Evolutionary conservation across 1,140 invertebrate species (phyloP), one percentile per base, ranked within the genome.

Genomic region (Halesus radiatus): DNA sequence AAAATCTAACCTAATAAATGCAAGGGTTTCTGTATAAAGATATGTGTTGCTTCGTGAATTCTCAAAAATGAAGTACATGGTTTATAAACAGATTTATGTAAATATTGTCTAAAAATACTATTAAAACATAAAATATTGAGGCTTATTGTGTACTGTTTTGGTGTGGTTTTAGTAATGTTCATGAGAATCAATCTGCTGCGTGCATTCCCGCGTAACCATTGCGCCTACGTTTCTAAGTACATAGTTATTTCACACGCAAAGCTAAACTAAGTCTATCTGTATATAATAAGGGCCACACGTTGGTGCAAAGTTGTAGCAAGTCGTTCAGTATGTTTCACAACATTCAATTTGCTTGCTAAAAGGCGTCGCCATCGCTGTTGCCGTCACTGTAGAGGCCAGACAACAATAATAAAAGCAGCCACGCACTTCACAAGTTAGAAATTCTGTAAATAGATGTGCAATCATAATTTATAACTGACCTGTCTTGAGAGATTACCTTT

Each of bases 201-300:
- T 45, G 10, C 37, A 45, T 45, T 45, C 37, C 37, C 37, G 56
- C 18, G 7, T n/a, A 10, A n/a, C 18, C 56, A 23, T 20, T 20
- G 23, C 23, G 56, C 18, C 23, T 20, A 23, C 8, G 18, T 23
- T 58, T 20, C 56, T 20, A 23, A 20, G 8, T 58, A 20, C 18
- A 58, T 58, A 58, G 18, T 58, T 58, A 58, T 58, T 58, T 58
- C 56, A 58, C 56, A 58, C 56, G 23, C 56, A 58, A 58, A 58
- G 56, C 56, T 58, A 58, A 20, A 23, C 56, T 23, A 58, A 23
- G 18, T 5, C 56, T 20, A 58, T 23, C 18, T 20, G 23, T 20
- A 23, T 29, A 29, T 29, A 29, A 29, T 58, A 20, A 23, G 56
- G 18, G 56, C 23, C 18, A 20, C 18, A 7, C 56, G 15, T 20